These are phyloP conservation scores for Lineus longissimus DNA, from an alignment of 1,140 invertebrate species.

Conservation along the genomic window DNA sequence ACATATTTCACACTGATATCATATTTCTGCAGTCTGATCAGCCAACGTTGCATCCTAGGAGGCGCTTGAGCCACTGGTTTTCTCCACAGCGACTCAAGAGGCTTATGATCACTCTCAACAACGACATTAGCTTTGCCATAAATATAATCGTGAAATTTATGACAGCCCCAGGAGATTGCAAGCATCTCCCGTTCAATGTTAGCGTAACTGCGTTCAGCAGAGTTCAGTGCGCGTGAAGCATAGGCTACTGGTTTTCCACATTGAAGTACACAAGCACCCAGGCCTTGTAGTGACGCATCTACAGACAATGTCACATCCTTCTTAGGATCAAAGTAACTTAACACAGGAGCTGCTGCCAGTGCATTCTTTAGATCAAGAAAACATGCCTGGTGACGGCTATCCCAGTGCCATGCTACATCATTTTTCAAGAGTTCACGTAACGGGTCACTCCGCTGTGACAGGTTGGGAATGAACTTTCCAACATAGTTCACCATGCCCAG, in stretches of 20 bases:
- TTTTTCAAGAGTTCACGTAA: constrained; percentile 22
- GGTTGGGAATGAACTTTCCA: constrained; percentile 19
- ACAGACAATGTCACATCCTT: constrained; percentile 24
- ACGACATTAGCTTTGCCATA: constrained; percentile 35
- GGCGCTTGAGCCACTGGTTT: constrained; percentile 19
- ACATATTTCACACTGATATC: constrained; percentile 30
- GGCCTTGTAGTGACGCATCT: constrained; percentile 52
- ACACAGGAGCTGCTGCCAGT: constrained; percentile 12
- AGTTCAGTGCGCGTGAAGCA: constrained; percentile 47
- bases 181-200: constrained; percentile 53
- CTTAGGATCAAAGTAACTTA: constrained; percentile 26
- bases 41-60: constrained; percentile 21
- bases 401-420: constrained; percentile 21
- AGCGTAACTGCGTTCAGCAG: constrained; percentile 45
- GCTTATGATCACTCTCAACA: constrained; percentile 39
- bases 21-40: constrained; percentile 18
- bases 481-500: constrained; percentile 18
- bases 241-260: constrained; percentile 17
- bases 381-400: constrained; percentile 13
- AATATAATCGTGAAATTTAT: constrained; percentile 33
- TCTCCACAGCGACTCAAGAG: constrained; percentile 23
- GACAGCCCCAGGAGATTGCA: constrained; percentile 30
- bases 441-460: constrained; percentile 21
- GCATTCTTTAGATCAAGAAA: constrained; percentile 21
- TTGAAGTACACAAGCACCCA: constrained; percentile 45